Evolutionary conservation across 2,888 invertebrate genomes (phyloP).

Genomic region (Nymphalis urticae): DNA sequence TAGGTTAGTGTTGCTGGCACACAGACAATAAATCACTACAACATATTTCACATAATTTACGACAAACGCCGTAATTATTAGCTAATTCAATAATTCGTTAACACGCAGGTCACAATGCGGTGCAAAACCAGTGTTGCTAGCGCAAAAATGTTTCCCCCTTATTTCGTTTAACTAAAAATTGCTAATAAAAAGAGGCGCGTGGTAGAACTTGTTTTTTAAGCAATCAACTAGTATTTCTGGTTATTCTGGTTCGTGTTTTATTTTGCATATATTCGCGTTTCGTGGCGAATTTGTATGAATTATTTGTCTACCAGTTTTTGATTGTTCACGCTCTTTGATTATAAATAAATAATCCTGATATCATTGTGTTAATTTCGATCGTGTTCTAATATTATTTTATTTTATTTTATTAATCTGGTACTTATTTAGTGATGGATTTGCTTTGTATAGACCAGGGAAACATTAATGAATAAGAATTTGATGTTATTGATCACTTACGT

Average conservation of each 20-base stretch:
- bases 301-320: slow-evolving; percentile 60
- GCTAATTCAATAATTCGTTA: slow-evolving; percentile 73
- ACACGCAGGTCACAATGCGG: slow-evolving; percentile 72
- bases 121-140: slow-evolving; percentile 53
- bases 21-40: slow-evolving; percentile 38
- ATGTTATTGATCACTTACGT: too few relatives aligned
- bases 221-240: slow-evolving; percentile 68
- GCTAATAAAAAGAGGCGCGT: slow-evolving; percentile 73
- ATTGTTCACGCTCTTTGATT: slow-evolving; percentile 58
- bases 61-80: slow-evolving; percentile 64
- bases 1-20: background rate
- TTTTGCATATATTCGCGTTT: slow-evolving; percentile 61
- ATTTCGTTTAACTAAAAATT: slow-evolving; percentile 43
- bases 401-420: background rate
- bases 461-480: background rate
- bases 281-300: slow-evolving; percentile 56
- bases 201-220: slow-evolving; percentile 60
- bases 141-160: slow-evolving; percentile 43
- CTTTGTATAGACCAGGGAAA: background rate
- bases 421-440: background rate
- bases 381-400: slow-evolving; percentile 6
- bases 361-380: slow-evolving; percentile 15
- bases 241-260: slow-evolving; percentile 53
- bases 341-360: slow-evolving; percentile 49
- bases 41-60: slow-evolving; percentile 50